Conservation (phyloP, 2,797 vertebrate genomes). For the Salmo trutta region DNA sequence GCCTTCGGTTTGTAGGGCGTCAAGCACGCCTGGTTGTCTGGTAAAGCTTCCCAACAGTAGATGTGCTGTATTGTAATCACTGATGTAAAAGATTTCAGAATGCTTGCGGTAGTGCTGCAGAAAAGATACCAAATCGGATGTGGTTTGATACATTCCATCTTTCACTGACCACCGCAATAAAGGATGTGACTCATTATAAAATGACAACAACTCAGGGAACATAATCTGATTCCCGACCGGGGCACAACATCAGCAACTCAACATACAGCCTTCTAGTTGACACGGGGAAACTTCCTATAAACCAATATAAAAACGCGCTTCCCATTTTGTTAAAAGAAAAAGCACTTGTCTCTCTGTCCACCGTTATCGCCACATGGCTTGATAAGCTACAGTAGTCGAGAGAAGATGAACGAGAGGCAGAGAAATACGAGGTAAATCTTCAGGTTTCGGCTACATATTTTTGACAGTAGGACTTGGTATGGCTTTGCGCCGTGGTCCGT, state of each 20-base stretch:
- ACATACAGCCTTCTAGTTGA: not conserved
- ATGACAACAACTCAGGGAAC: not conserved
- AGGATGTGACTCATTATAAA: constrained; percentile 27
- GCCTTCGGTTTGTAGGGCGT: constrained; percentile 12
- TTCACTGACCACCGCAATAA: constrained; percentile 34
- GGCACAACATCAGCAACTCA: constrained; percentile 8
- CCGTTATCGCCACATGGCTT: not conserved
- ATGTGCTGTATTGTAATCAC: constrained; percentile 24
- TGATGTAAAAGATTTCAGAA: constrained; percentile 19
- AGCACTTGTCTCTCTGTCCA: not conserved
- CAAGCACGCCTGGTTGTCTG: not conserved
- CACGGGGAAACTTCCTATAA: not conserved
- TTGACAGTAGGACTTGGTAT: constrained; percentile 36
- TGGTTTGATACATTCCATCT: constrained; percentile 37
- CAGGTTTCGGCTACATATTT: constrained; percentile 6
- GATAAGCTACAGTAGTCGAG: not conserved
- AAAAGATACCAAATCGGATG: constrained; percentile 39
- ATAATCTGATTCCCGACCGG: not conserved
- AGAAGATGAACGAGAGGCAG: not conserved
- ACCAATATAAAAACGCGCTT: constrained; percentile 3
- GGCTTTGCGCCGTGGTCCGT: constrained; percentile 47
- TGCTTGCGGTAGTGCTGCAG: constrained; percentile 27
- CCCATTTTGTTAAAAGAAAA: not conserved
- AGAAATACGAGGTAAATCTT: not conserved
- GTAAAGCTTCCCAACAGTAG: not conserved